These are phyloP conservation scores for Metridium senile DNA, from an alignment of 92 coral and sea anemone species.

Conservation along the genomic window DNA sequence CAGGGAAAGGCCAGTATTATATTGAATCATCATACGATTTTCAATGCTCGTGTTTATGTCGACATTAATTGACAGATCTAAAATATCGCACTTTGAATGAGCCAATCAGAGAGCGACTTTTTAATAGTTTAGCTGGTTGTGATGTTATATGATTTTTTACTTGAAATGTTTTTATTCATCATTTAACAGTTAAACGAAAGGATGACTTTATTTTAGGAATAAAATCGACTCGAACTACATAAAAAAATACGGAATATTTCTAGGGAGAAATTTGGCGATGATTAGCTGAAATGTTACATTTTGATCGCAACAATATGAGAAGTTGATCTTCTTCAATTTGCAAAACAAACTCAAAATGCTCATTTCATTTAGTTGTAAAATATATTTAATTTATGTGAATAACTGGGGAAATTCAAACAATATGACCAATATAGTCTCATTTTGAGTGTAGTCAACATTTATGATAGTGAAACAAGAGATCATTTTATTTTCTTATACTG, in stretches of 20 bases:
- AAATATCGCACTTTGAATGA: slow-evolving; percentile 19
- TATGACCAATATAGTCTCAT: too few species aligned
- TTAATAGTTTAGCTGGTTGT: slow-evolving; percentile 84
- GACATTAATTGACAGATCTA: slow-evolving; percentile 32
- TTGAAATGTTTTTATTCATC: slow-evolving; percentile 4
- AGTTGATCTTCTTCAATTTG: too few species aligned
- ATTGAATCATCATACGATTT: background rate
- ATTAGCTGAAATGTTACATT: too few species aligned
- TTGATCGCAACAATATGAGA: too few species aligned
- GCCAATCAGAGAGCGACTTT: slow-evolving; percentile 76
- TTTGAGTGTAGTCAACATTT: too few species aligned
- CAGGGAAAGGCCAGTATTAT: background rate
- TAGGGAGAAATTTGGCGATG: too few species aligned
- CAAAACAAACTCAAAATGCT: too few species aligned
- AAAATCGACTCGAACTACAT: too few species aligned
- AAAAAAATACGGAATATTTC: too few species aligned
- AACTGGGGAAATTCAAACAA: too few species aligned
- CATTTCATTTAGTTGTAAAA: too few species aligned
- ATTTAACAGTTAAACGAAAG: slow-evolving; percentile 1
- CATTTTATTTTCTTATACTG: background rate
- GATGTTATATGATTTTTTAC: slow-evolving; percentile 33
- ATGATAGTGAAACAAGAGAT: background rate
- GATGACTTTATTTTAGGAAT: background rate
- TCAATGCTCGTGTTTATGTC: slow-evolving; percentile 5
- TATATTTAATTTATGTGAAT: too few species aligned